Evolutionary conservation across 1,140 invertebrate genomes (phyloP).

Genomic region (Gonatopus flavifemur): DNA sequence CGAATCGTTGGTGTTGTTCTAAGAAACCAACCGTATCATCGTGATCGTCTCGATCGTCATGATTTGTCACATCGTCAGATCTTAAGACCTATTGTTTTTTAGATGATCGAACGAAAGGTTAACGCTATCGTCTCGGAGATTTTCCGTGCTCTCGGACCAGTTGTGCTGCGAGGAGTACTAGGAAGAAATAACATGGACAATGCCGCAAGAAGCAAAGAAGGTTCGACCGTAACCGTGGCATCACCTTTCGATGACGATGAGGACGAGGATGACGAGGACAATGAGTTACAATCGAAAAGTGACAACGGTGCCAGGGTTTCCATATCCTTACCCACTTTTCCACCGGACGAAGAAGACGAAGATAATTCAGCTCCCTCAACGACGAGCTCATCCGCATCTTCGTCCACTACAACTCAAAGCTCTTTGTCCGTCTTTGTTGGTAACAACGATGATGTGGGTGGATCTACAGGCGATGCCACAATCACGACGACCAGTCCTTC

Average conservation of each 20-base stretch:
- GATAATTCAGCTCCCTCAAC: constrained; percentile 23
- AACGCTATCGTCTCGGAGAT: constrained; percentile 69
- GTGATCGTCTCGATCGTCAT: no score
- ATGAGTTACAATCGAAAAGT: constrained; percentile 12
- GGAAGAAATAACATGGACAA: constrained; percentile 50
- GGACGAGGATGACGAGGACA: constrained; percentile 18
- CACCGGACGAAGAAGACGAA: constrained; percentile 56
- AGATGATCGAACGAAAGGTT: constrained; percentile 78
- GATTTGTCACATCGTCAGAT: no score
- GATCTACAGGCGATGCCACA: no score
- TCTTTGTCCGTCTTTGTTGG: no score
- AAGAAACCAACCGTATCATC: no score
- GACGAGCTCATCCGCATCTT: constrained; percentile 21
- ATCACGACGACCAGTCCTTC: background rate
- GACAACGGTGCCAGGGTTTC: constrained; percentile 37
- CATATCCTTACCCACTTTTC: constrained; percentile 59
- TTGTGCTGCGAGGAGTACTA: constrained; percentile 62
- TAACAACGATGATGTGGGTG: no score
- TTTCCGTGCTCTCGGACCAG: constrained; percentile 68
- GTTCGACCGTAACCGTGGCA: constrained; percentile 42
- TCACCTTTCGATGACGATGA: constrained; percentile 47
- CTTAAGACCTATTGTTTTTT: constrained; percentile 57
- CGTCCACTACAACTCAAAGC: no score
- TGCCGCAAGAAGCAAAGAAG: constrained; percentile 32
- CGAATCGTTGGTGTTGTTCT: no score